Evolutionary conservation across 2,888 invertebrate species (phyloP).

Genomic region (Acleris cristana): DNA sequence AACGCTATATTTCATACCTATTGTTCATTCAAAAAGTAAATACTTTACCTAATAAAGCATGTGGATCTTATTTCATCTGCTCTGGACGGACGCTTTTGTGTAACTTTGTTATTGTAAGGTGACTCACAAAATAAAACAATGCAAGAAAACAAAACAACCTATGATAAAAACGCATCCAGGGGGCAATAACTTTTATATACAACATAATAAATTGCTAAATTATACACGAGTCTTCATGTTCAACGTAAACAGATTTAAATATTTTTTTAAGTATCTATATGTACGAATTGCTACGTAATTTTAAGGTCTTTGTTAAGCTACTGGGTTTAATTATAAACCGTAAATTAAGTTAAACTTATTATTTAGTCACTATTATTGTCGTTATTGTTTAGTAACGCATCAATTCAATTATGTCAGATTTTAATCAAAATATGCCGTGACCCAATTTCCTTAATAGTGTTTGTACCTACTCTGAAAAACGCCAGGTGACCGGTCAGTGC

Average conservation of each 20-base stretch:
- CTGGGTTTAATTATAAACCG: too few relatives aligned
- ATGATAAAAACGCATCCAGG: not conserved
- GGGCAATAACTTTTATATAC: not conserved
- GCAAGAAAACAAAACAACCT: not conserved
- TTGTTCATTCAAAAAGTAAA: too few relatives aligned
- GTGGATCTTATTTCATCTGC: constrained; percentile 2
- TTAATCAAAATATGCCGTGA: constrained; percentile 13
- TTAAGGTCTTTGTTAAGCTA: too few relatives aligned
- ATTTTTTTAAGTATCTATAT: too few relatives aligned
- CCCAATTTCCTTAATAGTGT: constrained; percentile 27
- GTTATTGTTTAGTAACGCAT: not conserved
- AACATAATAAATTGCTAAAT: not conserved
- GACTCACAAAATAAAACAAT: not conserved
- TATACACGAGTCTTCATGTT: not conserved
- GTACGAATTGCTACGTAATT: too few relatives aligned
- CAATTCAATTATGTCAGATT: constrained; percentile 2
- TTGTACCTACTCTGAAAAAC: constrained; percentile 11
- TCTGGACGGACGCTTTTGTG: not conserved
- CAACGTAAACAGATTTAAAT: too few relatives aligned
- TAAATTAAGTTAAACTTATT: too few relatives aligned
- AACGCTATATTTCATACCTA: too few relatives aligned
- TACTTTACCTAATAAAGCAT: not conserved
- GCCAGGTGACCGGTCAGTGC: constrained; percentile 27
- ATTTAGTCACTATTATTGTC: not conserved
- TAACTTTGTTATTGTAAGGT: not conserved